Conservation (phyloP, 2,113 vertebrate genomes). For the Tringa solitaria region DNA sequence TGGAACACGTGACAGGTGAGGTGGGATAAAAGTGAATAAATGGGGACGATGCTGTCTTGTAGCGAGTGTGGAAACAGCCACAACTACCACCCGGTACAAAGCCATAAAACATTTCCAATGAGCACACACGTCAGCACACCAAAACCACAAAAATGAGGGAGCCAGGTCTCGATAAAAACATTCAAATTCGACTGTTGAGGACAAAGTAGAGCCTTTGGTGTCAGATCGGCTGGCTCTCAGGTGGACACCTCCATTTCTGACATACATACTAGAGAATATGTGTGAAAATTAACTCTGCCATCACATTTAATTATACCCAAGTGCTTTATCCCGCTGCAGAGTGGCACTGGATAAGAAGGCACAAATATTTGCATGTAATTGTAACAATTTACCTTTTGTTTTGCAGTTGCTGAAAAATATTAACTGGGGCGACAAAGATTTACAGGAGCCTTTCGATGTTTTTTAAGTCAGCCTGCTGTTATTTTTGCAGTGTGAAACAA, state of each 20-base stretch:
- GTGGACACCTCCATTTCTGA: not conserved
- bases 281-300: not conserved
- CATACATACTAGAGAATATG: not conserved
- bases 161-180: not conserved
- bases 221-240: not conserved
- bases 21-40: not conserved
- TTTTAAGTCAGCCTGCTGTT: not conserved
- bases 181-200: not conserved
- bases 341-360: not conserved
- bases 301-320: constrained; percentile 17
- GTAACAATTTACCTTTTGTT: not conserved
- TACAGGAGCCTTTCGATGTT: not conserved
- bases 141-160: not conserved
- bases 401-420: not conserved
- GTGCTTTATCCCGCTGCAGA: not conserved
- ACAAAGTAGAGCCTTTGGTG: not conserved
- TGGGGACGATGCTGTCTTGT: not conserved
- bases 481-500: not conserved
- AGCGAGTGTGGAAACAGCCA: not conserved
- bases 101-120: not conserved
- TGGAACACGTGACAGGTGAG: fast-evolving
- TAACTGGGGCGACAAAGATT: not conserved
- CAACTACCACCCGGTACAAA: not conserved
- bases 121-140: fast-evolving
- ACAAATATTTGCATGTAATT: not conserved